Evolutionary conservation across 2,113 vertebrate species (phyloP), one percentile per base, ranked within the genome.

Genomic region (Pithys albifrons): DNA sequence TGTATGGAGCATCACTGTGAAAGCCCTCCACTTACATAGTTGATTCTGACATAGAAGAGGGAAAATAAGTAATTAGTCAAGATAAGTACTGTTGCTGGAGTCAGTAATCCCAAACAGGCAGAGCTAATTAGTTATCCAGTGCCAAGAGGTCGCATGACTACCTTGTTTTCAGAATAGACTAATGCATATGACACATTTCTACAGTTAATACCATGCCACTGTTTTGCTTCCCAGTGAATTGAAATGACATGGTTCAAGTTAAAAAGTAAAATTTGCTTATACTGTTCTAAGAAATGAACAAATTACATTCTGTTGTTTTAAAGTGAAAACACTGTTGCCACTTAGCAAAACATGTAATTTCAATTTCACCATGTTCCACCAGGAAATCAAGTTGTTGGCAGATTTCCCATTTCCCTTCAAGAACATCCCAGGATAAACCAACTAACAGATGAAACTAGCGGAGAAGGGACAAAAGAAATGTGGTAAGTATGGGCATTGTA

Each of bases 311-410:
- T 64, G 70, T 76, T 93, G 69, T 81, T 94, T 93, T 75, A 88
- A 92, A 72, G 24, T 41, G 23, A 87, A 54, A 57, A 95, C 73
- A 59, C 67, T 61, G 39, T 69, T 90, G 66, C 29, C n/a, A 54
- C 33, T 96, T 95, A 90, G 49, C 46, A 86, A 80, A 91, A 96
- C 51, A 75, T 64, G 75, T 54, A 88, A 91, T 86, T 93, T 93
- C 72, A 89, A 54, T 80, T 95, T 95, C 28, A 61, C 22, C 41
- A 31, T 10, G 28, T 88, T 93, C 93, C 91, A 88, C 73, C 31
- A 95, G 95, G 95, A 91, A 94, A 89, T 94, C 51, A 87, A 93
- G 17, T 10, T 69, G n/a, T 39, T 94, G 71, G 61, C 83, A 83
- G 8, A 41, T 62, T 95, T 95, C 72, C 85, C 55, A 37, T 84